Conservation (phyloP, 2,888 invertebrate genomes). For the Lucinisca nassula region DNA sequence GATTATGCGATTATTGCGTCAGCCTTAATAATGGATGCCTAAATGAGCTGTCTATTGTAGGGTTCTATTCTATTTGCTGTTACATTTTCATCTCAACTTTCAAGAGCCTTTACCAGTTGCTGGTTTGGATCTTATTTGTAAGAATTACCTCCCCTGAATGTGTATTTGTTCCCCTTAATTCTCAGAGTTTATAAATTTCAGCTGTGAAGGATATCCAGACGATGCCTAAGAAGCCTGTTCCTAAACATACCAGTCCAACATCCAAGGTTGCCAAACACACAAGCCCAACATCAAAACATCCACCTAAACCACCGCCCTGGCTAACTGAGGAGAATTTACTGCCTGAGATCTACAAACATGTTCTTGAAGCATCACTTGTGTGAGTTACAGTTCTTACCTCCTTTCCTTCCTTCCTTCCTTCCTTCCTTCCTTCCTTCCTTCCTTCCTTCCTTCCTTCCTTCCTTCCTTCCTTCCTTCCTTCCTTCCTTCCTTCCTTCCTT, state of each 20-base stretch:
- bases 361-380: constrained; percentile 82
- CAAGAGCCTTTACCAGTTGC: too few relatives aligned
- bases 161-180: too few relatives aligned
- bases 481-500: neutral
- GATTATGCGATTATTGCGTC: too few relatives aligned
- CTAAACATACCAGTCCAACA: constrained; percentile 11
- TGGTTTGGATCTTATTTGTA: too few relatives aligned
- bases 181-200: constrained; percentile 5
- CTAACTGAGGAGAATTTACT: constrained; percentile 76
- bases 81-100: too few relatives aligned
- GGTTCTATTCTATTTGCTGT: too few relatives aligned
- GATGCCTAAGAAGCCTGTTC: constrained; percentile 25
- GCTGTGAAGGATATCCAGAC: constrained; percentile 56
- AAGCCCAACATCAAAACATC: constrained; percentile 49
- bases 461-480: neutral
- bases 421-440: neutral
- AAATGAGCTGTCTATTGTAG: too few relatives aligned
- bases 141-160: too few relatives aligned
- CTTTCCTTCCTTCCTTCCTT: neutral
- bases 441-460: neutral
- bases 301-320: constrained; percentile 79
- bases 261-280: constrained; percentile 1
- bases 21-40: too few relatives aligned
- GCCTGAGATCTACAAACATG: constrained; percentile 85
- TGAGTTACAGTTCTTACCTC: constrained; percentile 79